Base-by-base conservation (phyloP, 2,797 vertebrate genomes). In the Clangula hyemalis region DNA sequence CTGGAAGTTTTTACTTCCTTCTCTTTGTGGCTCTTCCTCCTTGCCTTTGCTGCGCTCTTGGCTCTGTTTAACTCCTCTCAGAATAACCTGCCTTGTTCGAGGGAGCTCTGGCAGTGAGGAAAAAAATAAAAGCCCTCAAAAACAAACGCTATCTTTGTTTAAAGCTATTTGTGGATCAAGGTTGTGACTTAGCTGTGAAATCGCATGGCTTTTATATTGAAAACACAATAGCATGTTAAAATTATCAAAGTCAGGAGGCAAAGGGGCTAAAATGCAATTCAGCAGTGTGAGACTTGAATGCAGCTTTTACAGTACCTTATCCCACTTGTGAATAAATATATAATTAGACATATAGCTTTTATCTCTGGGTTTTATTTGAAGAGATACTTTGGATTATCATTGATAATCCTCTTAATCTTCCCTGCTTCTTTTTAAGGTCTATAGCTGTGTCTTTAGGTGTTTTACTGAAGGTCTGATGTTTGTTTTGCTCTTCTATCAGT, bases 141-240 rank as follows among this genome's bases (percentile, higher is more conserved):
- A 92, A 77, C 92, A 95, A 97, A 61, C 0, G 3, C 57, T 79
- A 5, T 45, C 92, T 79, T 96, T 96, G 89, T 96, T 94, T 91
- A 54, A 84, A 93, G n/a, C 51, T 92, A 17, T 93, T 94, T 94
- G 93, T 51, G 77, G 56, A 43, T 88, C 89, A 79, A 84, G 89
- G 85, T 94, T 94, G 89, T 82, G 93, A 68, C 53, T 96, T 88
- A 43, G 45, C 66, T 60, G 41, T 90, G 87, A 62, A 93, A 53
- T 32, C 68, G 69, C 28, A 4, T 27, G 39, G 36, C 53, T 90
- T 5, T 75, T 73, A 5, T 41, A n/a, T 54, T 90, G 41, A 93
- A 89, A 94, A 10, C 70, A 85, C 68, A 73, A 2, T 43, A 79
- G 34, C 47, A 39, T 17, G 3, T 70, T 68, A 60, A 88, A 92